A percentile compares a stretch with the other conserved stretches of the same genome.
phyloP scores from a whole-genome alignment of 2,113 vertebrate species.

The human (Homo sapiens) region GRCh38 chr19:5265001-5265500 shows the following conservation, averaged over 20 bases:
- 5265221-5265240: rapidly evolving
- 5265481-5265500: no score
- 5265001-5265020: conserved; percentile 96
- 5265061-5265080: conserved; percentile 99
- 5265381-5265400: no score
- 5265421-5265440: no score
- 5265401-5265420: no score
- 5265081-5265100: conserved; percentile 97
- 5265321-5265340: neutral
- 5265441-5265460: no score
- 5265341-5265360: no score
- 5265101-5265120: conserved; percentile 98
- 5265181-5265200: conserved; percentile 97
- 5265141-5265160: conserved; percentile 98
- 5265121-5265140: conserved; percentile 97
- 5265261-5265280: neutral
- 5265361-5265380: no score
- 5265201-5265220: rapidly evolving
- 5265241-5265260: rapidly evolving
- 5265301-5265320: neutral
- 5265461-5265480: no score
- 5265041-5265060: conserved; percentile 94
- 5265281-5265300: neutral
- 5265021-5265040: conserved; percentile 96
- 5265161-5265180: conserved; percentile 98